Base-by-base conservation (phyloP, 2,797 vertebrate species). In the Peromyscus eremicus region DNA sequence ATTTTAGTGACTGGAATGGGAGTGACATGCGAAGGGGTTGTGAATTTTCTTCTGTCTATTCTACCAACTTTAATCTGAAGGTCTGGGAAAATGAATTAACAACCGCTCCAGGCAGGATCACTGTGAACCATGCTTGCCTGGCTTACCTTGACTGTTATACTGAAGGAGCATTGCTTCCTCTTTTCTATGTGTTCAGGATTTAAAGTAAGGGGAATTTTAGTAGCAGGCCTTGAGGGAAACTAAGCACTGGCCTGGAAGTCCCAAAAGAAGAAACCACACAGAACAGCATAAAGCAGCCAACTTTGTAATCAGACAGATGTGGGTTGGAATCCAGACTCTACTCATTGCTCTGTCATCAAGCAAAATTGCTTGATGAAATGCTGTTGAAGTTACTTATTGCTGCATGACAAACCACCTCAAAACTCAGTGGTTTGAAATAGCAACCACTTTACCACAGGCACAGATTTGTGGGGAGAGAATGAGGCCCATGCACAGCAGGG, bases 341-440 rank as follows among this genome's bases (percentile, higher is more conserved):
- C 46, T 91, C 64, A 55, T 83, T 88, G 86, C 46, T 95, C 92
- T 93, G 92, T 90, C 92, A 90, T 82, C 0, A 1, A 62, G 62
- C 71, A 90, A 97, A 94, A 81, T 43, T 95, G 83, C 76, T 94
- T 91, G 95, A 97, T 89, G 83, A 87, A 91, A 94, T 32, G 13
- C 79, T 92, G 64, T 70, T 83, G 66, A 83, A 83, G 34, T 76
- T 83, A 75, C 89, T 94, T 91, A 86, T 57, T 91, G 75, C 89
- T 96, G 32, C 46, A 52, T 62, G 89, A 81, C 89, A 96, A 95
- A 92, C 92, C 95, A 94, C 64, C 94, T 96, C 89, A 94, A 96
- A 94, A 95, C 52, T 66, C 23, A 5, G 84, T 94, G 87, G 94
- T 95, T 97, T 96, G 60, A 92, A 96, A 90, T 13, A 87, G 84